Evolutionary conservation across 2,888 invertebrate genomes (phyloP), one percentile per base, ranked within the genome.

Genomic region (Arge pagana): DNA sequence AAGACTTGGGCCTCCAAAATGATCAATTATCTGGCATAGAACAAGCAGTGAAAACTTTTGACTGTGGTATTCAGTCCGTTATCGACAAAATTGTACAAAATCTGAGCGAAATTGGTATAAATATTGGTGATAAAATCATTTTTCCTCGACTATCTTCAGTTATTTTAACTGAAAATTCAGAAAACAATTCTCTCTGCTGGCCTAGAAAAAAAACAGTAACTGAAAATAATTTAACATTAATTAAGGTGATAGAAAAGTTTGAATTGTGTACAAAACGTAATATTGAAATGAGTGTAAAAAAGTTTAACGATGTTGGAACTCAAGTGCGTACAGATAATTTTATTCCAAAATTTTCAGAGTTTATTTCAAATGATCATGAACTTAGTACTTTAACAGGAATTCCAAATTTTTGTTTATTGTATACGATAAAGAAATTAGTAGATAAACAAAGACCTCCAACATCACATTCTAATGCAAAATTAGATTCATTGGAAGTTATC

Each of bases 231-330:
- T 16, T 16, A 33, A 3, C 33, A 15, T 16, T 16, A 33, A 33
- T 33, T 61, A 60, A 31, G 61, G 59, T 13, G 63, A 67, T 49
- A 76, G 76, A 76, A 72, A 71, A 10, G 68, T 70, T 53, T 75
- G 62, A 57, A 18, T 56, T 41, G 4, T 52, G 48, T 24, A 21
- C 35, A 49, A 26, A 19, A 30, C 24, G 13, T 24, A 37, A 37
- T 11, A 28, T 10, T 3, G n/a, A 48, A 28, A 54, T 31, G 23
- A 23, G 8, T 11, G 8, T n/a, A 31, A 43, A 48, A 7, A 2
- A 18, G 15, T 36, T 31, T 2, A 16, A 52, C 40, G 11, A 43
- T 45, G 37, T 41, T 31, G 39, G 11, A 39, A 39, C 23, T 23
- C 39, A 39, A 23, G 39, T 39, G 13, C 21, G 11, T 11, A 39